Evolutionary conservation across 1,140 invertebrate species (phyloP), one percentile per base, ranked within the genome.

Genomic region (Zaprionus ornatus): DNA sequence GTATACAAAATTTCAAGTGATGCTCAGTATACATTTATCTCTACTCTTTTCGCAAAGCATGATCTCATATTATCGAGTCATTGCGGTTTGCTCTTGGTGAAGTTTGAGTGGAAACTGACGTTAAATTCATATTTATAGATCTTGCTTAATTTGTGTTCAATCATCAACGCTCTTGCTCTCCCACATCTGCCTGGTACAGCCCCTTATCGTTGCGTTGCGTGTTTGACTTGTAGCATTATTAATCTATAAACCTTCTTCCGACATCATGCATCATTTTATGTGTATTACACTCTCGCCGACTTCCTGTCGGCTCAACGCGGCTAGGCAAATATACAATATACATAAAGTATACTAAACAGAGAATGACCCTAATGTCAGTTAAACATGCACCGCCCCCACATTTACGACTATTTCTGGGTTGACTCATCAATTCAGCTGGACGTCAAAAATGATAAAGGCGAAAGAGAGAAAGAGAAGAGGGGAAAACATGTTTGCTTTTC

Each of bases 291-390:
- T 40, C 56, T 56, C 48, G 52, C 17, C 19, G 52, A 71, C 84
- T 80, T 87, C 80, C 85, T 84, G 80, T 80, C 77, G 48, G 48
- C 79, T 40, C 52, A 21, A 17, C 56, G 13, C 27, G 66, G 63
- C 57, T 35, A 48, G 12, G 29, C 50, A 63, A 73, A 50, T 50
- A 21, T 50, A 50, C 7, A 19, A 21, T 50, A 50, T 21, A 19
- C 7, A 48, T 21, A 50, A 12, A 21, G 23, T 21, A 21, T 50
- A n/a, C 13, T 48, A 12, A 17, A 7, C 17, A 63, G 57, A 70
- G 55, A 25, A 42, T 74, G 63, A 73, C 68, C 82, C 80, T 88
- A 87, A 87, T 90, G 84, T 73, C 77, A 78, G 56, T 81, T 63
- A 40, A 83, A 90, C 84, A 87, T 87, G 84, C 84, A 83, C 50